Percentiles rank a stretch among this genome's conserved stretches.
Evolutionary conservation across 2,888 invertebrate genomes (phyloP).

Genomic region (Chironomus tentans): DNA sequence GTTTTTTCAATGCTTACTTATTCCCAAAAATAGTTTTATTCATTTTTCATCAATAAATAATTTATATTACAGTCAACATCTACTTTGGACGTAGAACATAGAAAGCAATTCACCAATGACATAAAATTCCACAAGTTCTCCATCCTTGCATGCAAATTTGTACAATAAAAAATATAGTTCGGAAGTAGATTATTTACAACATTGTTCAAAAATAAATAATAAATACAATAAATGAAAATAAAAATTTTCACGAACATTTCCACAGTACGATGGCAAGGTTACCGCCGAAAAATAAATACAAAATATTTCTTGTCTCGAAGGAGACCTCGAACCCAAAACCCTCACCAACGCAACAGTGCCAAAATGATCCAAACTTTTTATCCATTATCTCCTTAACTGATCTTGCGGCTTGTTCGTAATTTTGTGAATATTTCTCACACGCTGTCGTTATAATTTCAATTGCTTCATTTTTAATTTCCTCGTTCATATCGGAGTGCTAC

Average conservation of each 20-base stretch:
- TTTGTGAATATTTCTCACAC: constrained; percentile 68
- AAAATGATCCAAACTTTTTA: constrained; percentile 88
- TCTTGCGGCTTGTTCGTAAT: constrained; percentile 71
- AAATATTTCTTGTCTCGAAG: constrained; percentile 77
- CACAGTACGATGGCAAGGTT: constrained; percentile 81
- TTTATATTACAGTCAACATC: too few species aligned
- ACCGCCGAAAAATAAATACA: constrained; percentile 86
- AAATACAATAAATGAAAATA: too few species aligned
- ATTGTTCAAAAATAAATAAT: too few species aligned
- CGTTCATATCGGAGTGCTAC: constrained; percentile 86
- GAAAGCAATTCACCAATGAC: too few species aligned
- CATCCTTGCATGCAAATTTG: too few species aligned
- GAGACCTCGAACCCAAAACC: constrained; percentile 90
- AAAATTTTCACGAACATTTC: constrained; percentile 62
- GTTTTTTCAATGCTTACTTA: too few species aligned
- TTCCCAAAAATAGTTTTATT: too few species aligned
- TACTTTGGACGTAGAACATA: too few species aligned
- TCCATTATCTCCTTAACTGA: constrained; percentile 93
- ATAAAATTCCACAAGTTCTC: too few species aligned
- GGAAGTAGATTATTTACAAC: too few species aligned
- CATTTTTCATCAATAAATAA: too few species aligned
- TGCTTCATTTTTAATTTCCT: constrained; percentile 84
- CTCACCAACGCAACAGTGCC: constrained; percentile 94
- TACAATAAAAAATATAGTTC: too few species aligned
- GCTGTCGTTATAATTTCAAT: constrained; percentile 87